phyloP scores from a whole-genome alignment of 2,113 vertebrate genomes.

The Hypomesus transpacificus region DNA sequence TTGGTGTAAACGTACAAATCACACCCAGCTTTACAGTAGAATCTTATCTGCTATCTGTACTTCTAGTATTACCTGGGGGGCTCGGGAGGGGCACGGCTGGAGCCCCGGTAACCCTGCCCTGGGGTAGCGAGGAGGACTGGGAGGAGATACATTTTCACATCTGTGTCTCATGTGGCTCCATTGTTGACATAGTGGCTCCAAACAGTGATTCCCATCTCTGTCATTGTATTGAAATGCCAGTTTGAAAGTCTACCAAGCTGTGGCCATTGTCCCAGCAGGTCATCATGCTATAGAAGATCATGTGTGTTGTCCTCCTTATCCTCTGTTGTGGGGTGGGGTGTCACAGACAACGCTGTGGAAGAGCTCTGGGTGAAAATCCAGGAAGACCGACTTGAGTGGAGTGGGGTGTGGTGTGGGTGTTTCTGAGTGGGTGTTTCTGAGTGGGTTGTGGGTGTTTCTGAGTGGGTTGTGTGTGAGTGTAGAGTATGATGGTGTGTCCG shows the following conservation, averaged over 20 bases:
- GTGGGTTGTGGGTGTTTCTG: neutral
- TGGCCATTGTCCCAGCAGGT: neutral
- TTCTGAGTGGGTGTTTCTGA: neutral
- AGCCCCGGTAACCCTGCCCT: too few species aligned
- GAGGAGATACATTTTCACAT: too few species aligned
- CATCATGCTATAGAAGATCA: neutral
- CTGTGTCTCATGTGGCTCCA: too few species aligned
- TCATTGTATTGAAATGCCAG: too few species aligned
- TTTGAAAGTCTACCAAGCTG: neutral
- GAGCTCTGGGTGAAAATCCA: neutral
- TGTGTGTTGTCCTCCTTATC: neutral
- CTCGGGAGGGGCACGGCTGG: too few species aligned
- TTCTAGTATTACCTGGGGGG: too few species aligned
- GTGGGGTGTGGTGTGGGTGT: neutral
- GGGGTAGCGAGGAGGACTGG: too few species aligned
- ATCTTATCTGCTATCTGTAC: too few species aligned
- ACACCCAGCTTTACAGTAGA: too few species aligned
- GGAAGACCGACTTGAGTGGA: neutral
- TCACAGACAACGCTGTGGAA: neutral
- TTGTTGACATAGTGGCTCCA: too few species aligned
- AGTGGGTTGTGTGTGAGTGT: constrained; percentile 2
- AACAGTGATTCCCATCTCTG: too few species aligned
- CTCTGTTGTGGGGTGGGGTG: neutral
- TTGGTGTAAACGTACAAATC: too few species aligned
- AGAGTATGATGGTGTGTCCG: neutral